phyloP scores from a whole-genome alignment of 2,797 vertebrate genomes.

The Alfaro cultratus region DNA sequence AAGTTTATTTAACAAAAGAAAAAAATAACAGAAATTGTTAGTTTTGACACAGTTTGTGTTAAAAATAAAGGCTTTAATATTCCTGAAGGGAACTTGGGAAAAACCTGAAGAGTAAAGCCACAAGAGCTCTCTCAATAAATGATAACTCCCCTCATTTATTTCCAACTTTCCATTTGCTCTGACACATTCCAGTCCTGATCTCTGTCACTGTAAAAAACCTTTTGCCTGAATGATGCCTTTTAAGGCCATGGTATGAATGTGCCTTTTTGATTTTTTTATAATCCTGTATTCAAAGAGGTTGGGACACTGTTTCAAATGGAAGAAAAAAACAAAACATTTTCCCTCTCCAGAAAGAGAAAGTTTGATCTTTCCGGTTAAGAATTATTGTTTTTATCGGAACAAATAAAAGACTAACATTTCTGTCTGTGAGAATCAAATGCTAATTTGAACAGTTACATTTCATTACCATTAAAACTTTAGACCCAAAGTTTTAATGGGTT shows the following conservation, averaged over 20 bases:
- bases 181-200: conserved; percentile 18
- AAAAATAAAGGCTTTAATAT: conserved; percentile 10
- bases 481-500: background rate
- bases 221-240: conserved; percentile 62
- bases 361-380: background rate
- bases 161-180: conserved; percentile 51
- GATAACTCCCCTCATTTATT: conserved; percentile 5
- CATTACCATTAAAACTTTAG: background rate
- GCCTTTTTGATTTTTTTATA: conserved; percentile 66
- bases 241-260: conserved; percentile 67
- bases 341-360: background rate
- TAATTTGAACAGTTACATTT: background rate
- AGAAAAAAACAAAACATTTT: background rate
- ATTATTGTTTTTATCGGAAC: background rate
- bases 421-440: background rate
- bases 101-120: conserved; percentile 5
- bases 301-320: background rate
- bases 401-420: background rate
- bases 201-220: conserved; percentile 21
- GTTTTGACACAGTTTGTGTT: conserved; percentile 1
- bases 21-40: background rate
- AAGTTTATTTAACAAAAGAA: conserved; percentile 31
- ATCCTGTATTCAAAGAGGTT: conserved; percentile 9
- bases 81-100: conserved; percentile 25
- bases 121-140: conserved; percentile 11